Base-by-base conservation (phyloP, 2,797 vertebrate genomes). In the Halcyon chelicuti region DNA sequence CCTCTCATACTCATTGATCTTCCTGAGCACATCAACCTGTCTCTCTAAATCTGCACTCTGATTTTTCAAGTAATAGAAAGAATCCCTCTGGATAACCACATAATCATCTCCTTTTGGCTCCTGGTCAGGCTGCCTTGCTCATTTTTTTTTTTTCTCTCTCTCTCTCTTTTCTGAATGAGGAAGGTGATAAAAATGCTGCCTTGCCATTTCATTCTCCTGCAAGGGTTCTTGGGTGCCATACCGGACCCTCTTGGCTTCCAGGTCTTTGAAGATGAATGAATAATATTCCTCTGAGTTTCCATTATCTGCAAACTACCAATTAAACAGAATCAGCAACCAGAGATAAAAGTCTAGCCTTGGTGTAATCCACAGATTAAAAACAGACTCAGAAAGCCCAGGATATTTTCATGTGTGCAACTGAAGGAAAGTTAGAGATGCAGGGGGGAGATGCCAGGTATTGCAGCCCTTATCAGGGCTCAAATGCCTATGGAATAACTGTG, bases 1-100 rank as follows among this genome's bases (percentile, higher is more conserved):
- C 78, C 87, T 75, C 91, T 83, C 84, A 71, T 78, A 94, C 90
- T 90, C 96, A 95, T 95, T 96, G 96, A 96, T 94, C 96, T 94
- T 94, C 78, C 94, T 23, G 54, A 93, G 89, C 93, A 96, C 94
- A 95, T 94, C 96, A 93, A 93, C 91, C 96, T 94, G 95, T 96
- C 94, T 96, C 91, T 94, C 92, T 95, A 87, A 96, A 96, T 97
- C 94, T 96, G 92, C 12, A 5, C 86, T 92, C 95, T 96, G 96
- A 95, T 95, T 96, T 96, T 94, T 96, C 96, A 94, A 95, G 95
- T 94, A 96, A 95, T 94, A 91, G 95, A 96, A 96, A 93, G 89
- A 96, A 94, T 95, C 94, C 91, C 95, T 91, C 95, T 93, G 92
- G 95, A 96, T 96, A 94, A 96, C 95, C 95, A 94, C 91, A 94